Conservation (phyloP, 2,888 invertebrate species). For the Calameuta pallipes region DNA sequence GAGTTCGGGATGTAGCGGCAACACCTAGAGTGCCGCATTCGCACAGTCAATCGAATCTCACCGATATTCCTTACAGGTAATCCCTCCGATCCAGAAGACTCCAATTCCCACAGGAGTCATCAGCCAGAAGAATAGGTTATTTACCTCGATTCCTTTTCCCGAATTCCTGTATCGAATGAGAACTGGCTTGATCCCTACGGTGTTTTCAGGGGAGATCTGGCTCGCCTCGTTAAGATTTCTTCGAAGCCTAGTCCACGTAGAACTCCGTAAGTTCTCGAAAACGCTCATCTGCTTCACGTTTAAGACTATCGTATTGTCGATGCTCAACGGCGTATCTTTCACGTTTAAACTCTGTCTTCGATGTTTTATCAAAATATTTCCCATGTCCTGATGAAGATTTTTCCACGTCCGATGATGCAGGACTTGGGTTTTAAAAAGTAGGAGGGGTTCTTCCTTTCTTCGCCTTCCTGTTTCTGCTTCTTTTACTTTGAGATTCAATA, state of each 20-base stretch:
- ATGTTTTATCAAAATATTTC: neutral
- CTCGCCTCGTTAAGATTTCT: slow-evolving; percentile 61
- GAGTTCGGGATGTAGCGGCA: slow-evolving; percentile 71
- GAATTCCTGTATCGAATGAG: neutral
- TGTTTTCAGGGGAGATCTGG: slow-evolving; percentile 71
- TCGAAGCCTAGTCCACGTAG: slow-evolving; percentile 61
- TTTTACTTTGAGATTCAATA: neutral
- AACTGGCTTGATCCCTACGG: slow-evolving; percentile 39
- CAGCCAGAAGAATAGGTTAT: neutral
- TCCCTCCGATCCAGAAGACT: neutral
- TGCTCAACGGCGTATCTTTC: neutral
- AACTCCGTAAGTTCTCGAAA: slow-evolving; percentile 59
- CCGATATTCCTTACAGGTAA: slow-evolving; percentile 86
- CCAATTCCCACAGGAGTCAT: neutral
- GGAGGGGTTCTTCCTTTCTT: neutral
- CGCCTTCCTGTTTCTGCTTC: neutral
- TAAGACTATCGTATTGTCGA: neutral
- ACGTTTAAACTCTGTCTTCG: neutral
- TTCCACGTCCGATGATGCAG: neutral
- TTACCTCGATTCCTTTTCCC: neutral
- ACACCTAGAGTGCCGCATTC: slow-evolving; percentile 81
- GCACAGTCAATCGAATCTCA: slow-evolving; percentile 90
- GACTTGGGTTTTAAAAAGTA: neutral
- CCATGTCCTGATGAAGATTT: neutral
- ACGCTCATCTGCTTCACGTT: neutral